Evolutionary conservation across 2,888 invertebrate genomes (phyloP).

Genomic region (Meandrusa payeni): DNA sequence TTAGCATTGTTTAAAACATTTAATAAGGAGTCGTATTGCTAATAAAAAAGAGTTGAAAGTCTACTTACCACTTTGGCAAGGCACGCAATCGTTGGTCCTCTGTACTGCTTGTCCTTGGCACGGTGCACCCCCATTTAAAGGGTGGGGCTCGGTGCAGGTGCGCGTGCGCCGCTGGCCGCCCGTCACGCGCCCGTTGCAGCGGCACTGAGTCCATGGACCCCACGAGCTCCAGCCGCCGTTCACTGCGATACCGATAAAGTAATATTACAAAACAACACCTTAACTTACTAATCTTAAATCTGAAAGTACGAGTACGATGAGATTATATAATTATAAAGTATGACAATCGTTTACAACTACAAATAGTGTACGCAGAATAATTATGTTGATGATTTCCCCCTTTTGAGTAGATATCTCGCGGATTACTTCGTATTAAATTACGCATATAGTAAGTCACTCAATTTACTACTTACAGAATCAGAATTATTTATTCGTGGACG

Average conservation of each 20-base stretch:
- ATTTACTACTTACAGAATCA: too few relatives aligned
- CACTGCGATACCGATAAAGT: conserved; percentile 75
- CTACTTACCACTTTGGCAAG: conserved; percentile 81
- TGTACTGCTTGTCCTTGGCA: conserved; percentile 92
- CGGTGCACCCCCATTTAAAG: conserved; percentile 93
- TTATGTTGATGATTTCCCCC: too few relatives aligned
- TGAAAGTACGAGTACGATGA: too few relatives aligned
- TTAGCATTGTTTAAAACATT: background rate
- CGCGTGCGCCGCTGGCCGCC: conserved; percentile 91
- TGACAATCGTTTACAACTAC: too few relatives aligned
- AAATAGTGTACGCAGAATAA: too few relatives aligned
- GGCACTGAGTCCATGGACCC: conserved; percentile 94
- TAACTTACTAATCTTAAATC: too few relatives aligned
- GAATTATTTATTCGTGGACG: too few relatives aligned
- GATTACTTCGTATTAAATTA: too few relatives aligned
- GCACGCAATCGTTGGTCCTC: conserved; percentile 90
- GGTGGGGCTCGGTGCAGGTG: conserved; percentile 93
- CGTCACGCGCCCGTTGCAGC: conserved; percentile 87
- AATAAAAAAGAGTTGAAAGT: background rate
- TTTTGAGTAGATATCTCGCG: too few relatives aligned
- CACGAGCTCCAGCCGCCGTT: conserved; percentile 98
- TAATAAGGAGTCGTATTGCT: too few relatives aligned
- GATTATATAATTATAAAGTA: too few relatives aligned
- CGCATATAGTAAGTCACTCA: too few relatives aligned
- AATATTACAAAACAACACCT: background rate